Evolutionary conservation across 2,113 vertebrate genomes (phyloP).

Genomic region (Passer montanus): DNA sequence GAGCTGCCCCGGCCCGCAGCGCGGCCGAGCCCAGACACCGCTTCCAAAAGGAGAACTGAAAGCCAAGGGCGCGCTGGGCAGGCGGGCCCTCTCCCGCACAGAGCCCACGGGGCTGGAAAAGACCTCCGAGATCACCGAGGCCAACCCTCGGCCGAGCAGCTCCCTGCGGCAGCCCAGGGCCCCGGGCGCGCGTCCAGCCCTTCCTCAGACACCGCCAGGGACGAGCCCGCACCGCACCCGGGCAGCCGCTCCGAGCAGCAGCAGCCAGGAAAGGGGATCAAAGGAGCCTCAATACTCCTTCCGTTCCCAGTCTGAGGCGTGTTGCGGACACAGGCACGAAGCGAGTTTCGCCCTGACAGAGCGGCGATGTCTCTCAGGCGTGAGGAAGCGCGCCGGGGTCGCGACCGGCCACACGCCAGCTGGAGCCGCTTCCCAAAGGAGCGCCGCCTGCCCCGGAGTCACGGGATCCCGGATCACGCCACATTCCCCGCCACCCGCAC

Average conservation of each 20-base stretch:
- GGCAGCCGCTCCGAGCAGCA: background rate
- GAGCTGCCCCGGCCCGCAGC: background rate
- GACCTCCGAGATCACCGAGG: background rate
- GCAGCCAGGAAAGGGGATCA: background rate
- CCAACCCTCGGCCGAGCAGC: rapidly evolving
- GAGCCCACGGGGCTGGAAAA: rapidly evolving
- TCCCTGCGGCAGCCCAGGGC: background rate
- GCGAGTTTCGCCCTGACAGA: background rate
- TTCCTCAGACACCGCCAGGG: background rate
- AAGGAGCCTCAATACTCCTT: background rate
- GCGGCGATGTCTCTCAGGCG: background rate
- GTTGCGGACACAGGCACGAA: rapidly evolving
- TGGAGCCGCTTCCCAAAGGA: conserved; percentile 39
- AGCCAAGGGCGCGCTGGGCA: background rate
- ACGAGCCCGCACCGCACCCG: background rate
- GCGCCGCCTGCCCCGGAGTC: conserved; percentile 21
- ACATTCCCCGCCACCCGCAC: background rate
- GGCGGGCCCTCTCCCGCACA: background rate
- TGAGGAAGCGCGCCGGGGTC: background rate
- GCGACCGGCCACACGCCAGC: background rate
- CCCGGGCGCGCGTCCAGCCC: rapidly evolving
- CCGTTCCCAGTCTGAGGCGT: rapidly evolving
- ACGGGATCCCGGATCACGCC: conserved; percentile 61
- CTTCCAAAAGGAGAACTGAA: background rate
- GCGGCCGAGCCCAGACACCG: rapidly evolving